Conservation (phyloP, 2,797 vertebrate genomes). For the Glyptemys insculpta region DNA sequence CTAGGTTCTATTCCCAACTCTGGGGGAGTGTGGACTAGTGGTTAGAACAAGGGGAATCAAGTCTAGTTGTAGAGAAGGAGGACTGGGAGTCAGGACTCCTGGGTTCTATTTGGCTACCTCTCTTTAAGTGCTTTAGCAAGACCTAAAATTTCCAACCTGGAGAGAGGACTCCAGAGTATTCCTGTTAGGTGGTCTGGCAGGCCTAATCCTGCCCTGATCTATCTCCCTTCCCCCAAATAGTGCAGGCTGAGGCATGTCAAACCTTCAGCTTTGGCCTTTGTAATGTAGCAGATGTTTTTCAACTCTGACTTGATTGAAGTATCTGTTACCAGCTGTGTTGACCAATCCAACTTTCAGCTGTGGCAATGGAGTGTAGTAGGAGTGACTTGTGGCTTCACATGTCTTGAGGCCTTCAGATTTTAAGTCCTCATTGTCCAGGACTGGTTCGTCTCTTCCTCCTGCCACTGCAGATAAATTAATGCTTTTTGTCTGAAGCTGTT, state of each 20-base stretch:
- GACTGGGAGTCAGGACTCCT: not conserved
- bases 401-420: not conserved
- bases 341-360: not conserved
- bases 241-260: not conserved
- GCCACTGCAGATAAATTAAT: not conserved
- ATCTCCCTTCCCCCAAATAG: not conserved
- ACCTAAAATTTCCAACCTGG: too few relatives aligned
- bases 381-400: not conserved
- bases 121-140: not conserved
- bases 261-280: not conserved
- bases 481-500: not conserved
- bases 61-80: not conserved
- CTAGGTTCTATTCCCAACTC: too few relatives aligned
- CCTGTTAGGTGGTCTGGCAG: too few relatives aligned
- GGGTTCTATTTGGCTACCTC: not conserved
- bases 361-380: not conserved
- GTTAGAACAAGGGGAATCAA: not conserved
- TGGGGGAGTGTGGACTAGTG: too few relatives aligned
- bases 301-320: too few relatives aligned
- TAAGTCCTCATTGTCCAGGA: not conserved
- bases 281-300: not conserved
- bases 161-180: too few relatives aligned
- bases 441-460: not conserved
- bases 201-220: not conserved
- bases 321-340: too few relatives aligned